Conservation (phyloP, 2,113 vertebrate species). For the Zosterops japonicus region DNA sequence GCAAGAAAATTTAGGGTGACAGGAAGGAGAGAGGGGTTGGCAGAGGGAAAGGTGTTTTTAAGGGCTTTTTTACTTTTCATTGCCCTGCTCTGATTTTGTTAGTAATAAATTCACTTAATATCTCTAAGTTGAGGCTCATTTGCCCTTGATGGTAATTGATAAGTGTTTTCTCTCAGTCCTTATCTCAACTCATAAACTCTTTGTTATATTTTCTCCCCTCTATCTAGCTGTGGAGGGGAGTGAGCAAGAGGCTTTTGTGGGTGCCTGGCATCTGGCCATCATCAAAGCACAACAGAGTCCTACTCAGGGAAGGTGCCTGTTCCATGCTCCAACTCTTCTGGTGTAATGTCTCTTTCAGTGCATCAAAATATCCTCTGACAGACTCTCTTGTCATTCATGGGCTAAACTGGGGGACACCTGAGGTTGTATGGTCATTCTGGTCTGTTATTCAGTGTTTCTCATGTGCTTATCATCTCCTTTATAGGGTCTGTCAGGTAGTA, state of each 20-base stretch:
- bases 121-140: neutral
- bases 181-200: neutral
- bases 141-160: neutral
- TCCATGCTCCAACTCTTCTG: neutral
- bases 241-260: neutral
- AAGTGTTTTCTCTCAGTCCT: neutral
- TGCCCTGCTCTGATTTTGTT: neutral
- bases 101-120: neutral
- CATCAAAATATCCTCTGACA: neutral
- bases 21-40: neutral
- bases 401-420: neutral
- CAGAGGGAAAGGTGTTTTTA: neutral
- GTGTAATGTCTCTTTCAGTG: neutral
- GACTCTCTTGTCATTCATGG: neutral
- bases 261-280: neutral
- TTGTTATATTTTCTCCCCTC: neutral
- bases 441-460: neutral
- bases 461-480: neutral
- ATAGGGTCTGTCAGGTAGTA: neutral
- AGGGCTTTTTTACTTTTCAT: neutral
- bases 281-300: neutral
- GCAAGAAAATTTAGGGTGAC: too few species aligned
- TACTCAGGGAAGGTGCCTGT: neutral
- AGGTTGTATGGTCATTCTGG: neutral
- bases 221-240: neutral